phyloP scores from a whole-genome alignment of 2,888 invertebrate genomes.

The Meiosimyza decipiens region DNA sequence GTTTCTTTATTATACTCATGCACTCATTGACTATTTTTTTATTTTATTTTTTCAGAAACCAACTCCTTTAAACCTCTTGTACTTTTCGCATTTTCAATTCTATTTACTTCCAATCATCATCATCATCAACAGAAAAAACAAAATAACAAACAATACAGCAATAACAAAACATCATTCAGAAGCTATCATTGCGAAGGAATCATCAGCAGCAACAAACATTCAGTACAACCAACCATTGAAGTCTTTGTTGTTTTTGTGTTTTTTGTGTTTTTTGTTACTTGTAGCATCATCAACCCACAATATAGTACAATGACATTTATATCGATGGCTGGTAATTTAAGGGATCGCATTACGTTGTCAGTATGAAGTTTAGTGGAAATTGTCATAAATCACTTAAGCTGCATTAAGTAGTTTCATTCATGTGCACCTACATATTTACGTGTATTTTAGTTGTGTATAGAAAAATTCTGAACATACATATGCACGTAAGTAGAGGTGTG shows the following conservation, averaged over 20 bases:
- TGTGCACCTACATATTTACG: too few relatives aligned
- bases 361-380: slow-evolving; percentile 1
- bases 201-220: slow-evolving; percentile 50
- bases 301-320: slow-evolving; percentile 40
- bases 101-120: slow-evolving; percentile 63
- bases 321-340: slow-evolving; percentile 40
- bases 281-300: not conserved
- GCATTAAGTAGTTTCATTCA: slow-evolving; percentile 46
- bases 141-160: not conserved
- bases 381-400: slow-evolving; percentile 32
- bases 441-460: too few relatives aligned
- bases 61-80: not conserved
- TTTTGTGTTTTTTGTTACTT: not conserved
- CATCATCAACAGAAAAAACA: slow-evolving; percentile 48
- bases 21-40: too few relatives aligned
- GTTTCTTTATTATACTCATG: too few relatives aligned
- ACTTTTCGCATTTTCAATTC: slow-evolving; percentile 56
- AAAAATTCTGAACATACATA: too few relatives aligned
- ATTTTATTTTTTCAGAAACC: too few relatives aligned
- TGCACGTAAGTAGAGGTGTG: too few relatives aligned
- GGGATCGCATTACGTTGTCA: slow-evolving; percentile 28
- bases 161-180: slow-evolving; percentile 26
- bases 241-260: slow-evolving; percentile 31
- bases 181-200: slow-evolving; percentile 33
- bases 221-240: too few relatives aligned